Percentiles rank a stretch among this genome's conserved stretches.
phyloP scores from a whole-genome alignment of 1,140 invertebrate genomes.

The Apis dorsata region DNA sequence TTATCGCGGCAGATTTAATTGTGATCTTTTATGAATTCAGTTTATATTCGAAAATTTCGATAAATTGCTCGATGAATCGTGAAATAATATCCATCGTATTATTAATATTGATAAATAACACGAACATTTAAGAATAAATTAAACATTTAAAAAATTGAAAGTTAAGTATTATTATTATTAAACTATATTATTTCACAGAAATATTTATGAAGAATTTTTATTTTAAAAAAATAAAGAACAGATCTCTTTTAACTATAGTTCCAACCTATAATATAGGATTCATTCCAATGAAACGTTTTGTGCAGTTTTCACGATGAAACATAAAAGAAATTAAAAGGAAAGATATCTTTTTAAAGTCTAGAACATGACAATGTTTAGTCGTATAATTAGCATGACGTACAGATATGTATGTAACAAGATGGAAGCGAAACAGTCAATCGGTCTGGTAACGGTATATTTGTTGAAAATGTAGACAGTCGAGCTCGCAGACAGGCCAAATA shows the following conservation, averaged over 20 bases:
- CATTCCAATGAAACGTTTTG: too few species aligned
- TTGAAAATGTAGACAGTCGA: conserved; percentile 5
- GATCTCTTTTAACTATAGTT: too few species aligned
- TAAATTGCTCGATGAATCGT: not conserved
- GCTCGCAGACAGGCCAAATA: conserved; percentile 30
- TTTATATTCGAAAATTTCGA: not conserved
- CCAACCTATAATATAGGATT: too few species aligned
- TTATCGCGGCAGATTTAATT: conserved; percentile 16
- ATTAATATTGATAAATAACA: not conserved
- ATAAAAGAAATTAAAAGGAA: not conserved
- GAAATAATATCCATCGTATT: not conserved
- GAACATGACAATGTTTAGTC: not conserved
- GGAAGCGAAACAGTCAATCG: conserved; percentile 30
- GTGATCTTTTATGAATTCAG: not conserved
- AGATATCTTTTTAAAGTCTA: not conserved
- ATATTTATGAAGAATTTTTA: not conserved
- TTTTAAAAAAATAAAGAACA: too few species aligned
- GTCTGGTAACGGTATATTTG: not conserved
- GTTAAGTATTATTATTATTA: too few species aligned
- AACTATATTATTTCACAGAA: too few species aligned
- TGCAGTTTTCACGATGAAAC: too few species aligned
- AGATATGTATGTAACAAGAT: not conserved
- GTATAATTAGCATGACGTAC: conserved; percentile 1
- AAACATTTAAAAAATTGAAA: not conserved
- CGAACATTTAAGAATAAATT: not conserved